Percentiles rank a stretch among this genome's conserved stretches.
phyloP scores from a whole-genome alignment of 2,797 vertebrate species.

The Tenualosa thibaudeaui region DNA sequence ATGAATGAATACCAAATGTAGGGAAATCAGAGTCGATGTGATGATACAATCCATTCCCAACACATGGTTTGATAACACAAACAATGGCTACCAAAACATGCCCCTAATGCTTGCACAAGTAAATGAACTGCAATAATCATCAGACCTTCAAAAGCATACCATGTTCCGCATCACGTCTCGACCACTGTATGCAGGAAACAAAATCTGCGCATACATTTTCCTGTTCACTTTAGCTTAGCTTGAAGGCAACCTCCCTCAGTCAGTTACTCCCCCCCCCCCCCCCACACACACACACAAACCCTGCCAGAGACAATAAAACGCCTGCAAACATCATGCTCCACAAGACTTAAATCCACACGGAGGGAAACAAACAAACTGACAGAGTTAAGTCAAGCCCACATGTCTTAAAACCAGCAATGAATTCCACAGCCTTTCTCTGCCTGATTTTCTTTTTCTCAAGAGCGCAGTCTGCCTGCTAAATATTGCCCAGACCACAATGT shows the following conservation, averaged over 20 bases:
- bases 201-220: constrained; percentile 39
- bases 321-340: constrained; percentile 50
- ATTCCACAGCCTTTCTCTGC: constrained; percentile 57
- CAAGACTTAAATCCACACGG: constrained; percentile 52
- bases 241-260: constrained; percentile 60
- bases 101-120: background rate
- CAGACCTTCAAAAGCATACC: background rate
- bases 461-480: constrained; percentile 56
- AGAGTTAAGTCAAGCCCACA: constrained; percentile 58
- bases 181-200: background rate
- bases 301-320: constrained; percentile 55
- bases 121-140: background rate
- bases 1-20: background rate
- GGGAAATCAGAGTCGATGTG: background rate
- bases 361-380: constrained; percentile 59
- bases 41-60: background rate
- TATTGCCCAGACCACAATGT: constrained; percentile 57
- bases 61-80: constrained; percentile 1
- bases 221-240: constrained; percentile 49
- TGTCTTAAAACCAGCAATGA: constrained; percentile 50
- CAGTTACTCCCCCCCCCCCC: constrained; percentile 28
- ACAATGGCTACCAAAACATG: constrained; percentile 8
- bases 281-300: constrained; percentile 42
- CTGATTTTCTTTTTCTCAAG: constrained; percentile 50
- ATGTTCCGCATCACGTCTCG: background rate